These are phyloP conservation scores for Melanotaenia maccullochi DNA, from an alignment of 2,797 vertebrate species.

Conservation along the genomic window DNA sequence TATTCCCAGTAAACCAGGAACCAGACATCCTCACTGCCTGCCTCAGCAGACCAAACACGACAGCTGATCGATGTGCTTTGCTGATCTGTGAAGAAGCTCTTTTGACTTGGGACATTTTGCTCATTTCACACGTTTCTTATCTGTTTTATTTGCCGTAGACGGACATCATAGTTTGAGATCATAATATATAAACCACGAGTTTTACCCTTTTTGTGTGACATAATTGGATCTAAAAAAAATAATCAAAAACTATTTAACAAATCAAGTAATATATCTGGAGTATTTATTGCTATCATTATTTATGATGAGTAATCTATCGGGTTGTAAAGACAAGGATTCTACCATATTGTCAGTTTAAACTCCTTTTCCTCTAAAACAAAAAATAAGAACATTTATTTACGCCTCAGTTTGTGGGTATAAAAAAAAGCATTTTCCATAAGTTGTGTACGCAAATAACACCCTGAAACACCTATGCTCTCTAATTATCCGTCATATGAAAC, in stretches of 20 bases:
- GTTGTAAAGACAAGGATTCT: constrained; percentile 20
- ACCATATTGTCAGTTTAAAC: background rate
- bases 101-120: constrained; percentile 23
- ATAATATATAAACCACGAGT: constrained; percentile 5
- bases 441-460: background rate
- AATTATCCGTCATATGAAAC: constrained; percentile 47
- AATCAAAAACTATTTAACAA: constrained; percentile 66
- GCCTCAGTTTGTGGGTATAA: no score
- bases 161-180: constrained; percentile 43
- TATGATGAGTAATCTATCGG: constrained; percentile 53
- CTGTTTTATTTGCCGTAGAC: constrained; percentile 46
- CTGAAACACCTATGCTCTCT: constrained; percentile 18
- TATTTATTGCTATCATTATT: constrained; percentile 76
- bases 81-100: constrained; percentile 55
- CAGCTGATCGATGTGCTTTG: constrained; percentile 21
- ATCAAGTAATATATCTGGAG: constrained; percentile 76
- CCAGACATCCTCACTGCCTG: constrained; percentile 4
- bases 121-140: constrained; percentile 53
- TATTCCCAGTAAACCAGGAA: background rate
- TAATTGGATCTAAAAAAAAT: constrained; percentile 48
- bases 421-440: background rate
- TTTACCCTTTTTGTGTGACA: constrained; percentile 26
- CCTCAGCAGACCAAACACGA: constrained; percentile 10
- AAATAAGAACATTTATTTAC: constrained; percentile 18
- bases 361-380: constrained; percentile 11